Evolutionary conservation across 2,888 invertebrate genomes (phyloP).

Genomic region (Abrostola tripartita): DNA sequence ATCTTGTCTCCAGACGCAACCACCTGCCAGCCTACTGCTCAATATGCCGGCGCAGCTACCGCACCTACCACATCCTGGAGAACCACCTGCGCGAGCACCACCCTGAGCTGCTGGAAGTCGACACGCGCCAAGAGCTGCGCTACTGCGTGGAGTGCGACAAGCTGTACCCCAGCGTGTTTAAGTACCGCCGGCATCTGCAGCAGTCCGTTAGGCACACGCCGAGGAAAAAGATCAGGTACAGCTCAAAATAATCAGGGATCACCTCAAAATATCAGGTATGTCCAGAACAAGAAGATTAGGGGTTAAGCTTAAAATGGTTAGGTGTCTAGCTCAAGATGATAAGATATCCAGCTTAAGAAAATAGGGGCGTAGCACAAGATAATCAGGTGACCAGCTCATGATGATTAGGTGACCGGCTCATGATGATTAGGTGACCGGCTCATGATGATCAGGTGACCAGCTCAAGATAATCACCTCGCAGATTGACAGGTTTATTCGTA

Average conservation of each 20-base stretch:
- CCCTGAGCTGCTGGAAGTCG: slow-evolving; percentile 35
- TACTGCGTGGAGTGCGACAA: slow-evolving; percentile 79
- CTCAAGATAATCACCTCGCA: background rate
- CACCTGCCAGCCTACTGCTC: slow-evolving; percentile 64
- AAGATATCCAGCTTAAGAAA: no score
- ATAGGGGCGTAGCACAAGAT: no score
- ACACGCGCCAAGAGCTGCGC: slow-evolving; percentile 57
- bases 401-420: no score
- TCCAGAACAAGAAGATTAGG: no score
- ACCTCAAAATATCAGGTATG: no score
- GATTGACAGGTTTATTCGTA: no score
- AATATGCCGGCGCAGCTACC: slow-evolving; percentile 56
- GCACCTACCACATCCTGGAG: slow-evolving; percentile 45
- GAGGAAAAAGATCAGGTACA: slow-evolving; percentile 55
- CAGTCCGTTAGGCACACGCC: slow-evolving; percentile 66
- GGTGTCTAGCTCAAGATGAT: no score
- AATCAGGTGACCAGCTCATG: no score
- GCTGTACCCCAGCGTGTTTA: slow-evolving; percentile 63
- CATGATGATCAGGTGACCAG: no score
- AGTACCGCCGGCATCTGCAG: slow-evolving; percentile 68
- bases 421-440: no score
- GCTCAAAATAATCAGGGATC: no score
- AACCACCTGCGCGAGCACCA: slow-evolving; percentile 59
- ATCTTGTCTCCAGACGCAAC: slow-evolving; percentile 56
- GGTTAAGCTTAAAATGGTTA: no score